A percentile compares a stretch with the other conserved stretches of the same genome.
Conservation (phyloP, 2,797 vertebrate genomes). For the Danionella dracula region DNA sequence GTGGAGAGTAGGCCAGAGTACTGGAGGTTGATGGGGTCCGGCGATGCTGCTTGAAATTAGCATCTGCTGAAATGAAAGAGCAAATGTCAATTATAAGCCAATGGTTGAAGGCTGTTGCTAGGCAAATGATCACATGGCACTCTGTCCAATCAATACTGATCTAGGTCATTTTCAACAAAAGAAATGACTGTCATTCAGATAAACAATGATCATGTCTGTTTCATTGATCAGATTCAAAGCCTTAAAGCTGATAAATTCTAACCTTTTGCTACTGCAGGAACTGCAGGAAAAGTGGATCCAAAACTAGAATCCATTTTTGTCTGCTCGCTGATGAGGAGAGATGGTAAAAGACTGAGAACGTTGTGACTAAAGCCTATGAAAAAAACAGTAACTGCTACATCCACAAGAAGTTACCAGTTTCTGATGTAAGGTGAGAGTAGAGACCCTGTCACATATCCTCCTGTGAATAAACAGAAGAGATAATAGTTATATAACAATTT, state of each 20-base stretch:
- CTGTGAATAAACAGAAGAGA: constrained; percentile 58
- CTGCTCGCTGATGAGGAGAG: constrained; percentile 46
- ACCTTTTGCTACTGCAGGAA: constrained; percentile 81
- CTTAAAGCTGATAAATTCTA: constrained; percentile 31
- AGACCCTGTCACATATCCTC: constrained; percentile 60
- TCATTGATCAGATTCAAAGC: background rate
- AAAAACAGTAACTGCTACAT: background rate
- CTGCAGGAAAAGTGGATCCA: constrained; percentile 74
- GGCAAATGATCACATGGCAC: background rate
- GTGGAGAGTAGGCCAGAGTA: constrained; percentile 87
- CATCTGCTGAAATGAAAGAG: constrained; percentile 71
- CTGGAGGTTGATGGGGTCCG: constrained; percentile 95
- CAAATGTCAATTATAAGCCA: background rate
- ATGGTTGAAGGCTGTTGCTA: background rate
- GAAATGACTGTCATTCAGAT: background rate
- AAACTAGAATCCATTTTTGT: constrained; percentile 82
- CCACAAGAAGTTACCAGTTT: constrained; percentile 59
- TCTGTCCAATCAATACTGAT: background rate
- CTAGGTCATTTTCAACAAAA: background rate
- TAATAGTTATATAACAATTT: too few species aligned
- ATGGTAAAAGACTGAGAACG: background rate
- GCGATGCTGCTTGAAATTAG: constrained; percentile 89
- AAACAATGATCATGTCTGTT: background rate
- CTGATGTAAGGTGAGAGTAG: constrained; percentile 60
- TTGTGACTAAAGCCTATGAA: background rate